Base-by-base conservation (phyloP, 2,797 vertebrate species). In the Allobates femoralis region DNA sequence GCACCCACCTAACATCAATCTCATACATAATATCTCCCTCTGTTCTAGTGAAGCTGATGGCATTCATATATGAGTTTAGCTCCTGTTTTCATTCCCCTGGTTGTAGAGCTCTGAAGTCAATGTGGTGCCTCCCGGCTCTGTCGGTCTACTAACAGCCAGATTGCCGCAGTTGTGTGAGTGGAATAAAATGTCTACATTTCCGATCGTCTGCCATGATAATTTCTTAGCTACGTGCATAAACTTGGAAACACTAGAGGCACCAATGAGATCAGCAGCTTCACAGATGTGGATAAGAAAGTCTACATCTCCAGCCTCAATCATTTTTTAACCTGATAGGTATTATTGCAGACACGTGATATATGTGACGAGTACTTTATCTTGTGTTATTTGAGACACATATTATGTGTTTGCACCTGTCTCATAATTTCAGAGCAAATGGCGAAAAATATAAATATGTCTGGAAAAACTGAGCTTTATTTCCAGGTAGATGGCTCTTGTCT, bases 171-270 rank as follows among this genome's bases (percentile, higher is more conserved):
- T 83, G 62, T 83, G 73, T 79, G 80, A 77, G 80, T 34, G 56
- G 62, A 82, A 78, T 78, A 78, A 21, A 30, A 50, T 83, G 64
- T 86, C 64, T 69, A 71, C 32, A 79, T 66, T 85, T 85, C 73
- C n/a, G 32, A 74, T 37, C 26, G 46, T 81, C 58, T 32, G 60
- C 30, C 78, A 67, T 58, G 60, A 66, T 56, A 50, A 56, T 87
- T 83, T 26, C 55, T 81, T n/a, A 34, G 51, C 30, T 23, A 69
- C 64, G 51, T 30, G 64, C 28, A 71, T 55, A 60, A 60, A 60
- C 32, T 79, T 79, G 26, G 34, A 41, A 79, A 37, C 19, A 60
- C 53, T 15, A n/a, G 21, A 32, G 62, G 77, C 21, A 60, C 30
- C 55, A 37, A 62, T 60, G 21, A 62, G 77, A 60, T 60, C 76